Evolutionary conservation across 2,888 invertebrate species (phyloP).

Genomic region (Mylabris sibirica): DNA sequence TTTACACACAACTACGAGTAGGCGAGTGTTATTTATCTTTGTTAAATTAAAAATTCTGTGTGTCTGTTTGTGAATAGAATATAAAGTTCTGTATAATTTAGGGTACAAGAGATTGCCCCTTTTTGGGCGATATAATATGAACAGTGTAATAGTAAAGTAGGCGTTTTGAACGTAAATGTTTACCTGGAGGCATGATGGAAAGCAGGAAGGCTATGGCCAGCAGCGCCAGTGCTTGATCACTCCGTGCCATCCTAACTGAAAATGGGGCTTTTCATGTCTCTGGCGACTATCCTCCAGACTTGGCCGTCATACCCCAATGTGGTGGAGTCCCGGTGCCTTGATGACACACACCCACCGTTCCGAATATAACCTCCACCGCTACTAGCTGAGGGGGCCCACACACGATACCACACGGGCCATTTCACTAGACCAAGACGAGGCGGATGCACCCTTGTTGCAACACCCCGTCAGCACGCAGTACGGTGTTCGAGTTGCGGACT

Average conservation of each 20-base stretch:
- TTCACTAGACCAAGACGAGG: conserved; percentile 43
- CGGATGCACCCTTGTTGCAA: conserved; percentile 34
- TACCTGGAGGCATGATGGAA: conserved; percentile 60
- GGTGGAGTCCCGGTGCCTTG: conserved; percentile 37
- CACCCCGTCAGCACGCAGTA: conserved; percentile 32
- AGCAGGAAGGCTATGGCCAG: conserved; percentile 59
- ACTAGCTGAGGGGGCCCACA: conserved; percentile 56
- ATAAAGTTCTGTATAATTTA: too few relatives aligned
- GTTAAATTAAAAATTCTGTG: too few relatives aligned
- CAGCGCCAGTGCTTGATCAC: conserved; percentile 55
- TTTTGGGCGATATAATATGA: neutral
- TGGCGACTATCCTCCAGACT: conserved; percentile 56
- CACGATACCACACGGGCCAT: conserved; percentile 54
- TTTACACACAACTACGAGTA: too few relatives aligned
- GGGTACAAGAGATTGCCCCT: too few relatives aligned
- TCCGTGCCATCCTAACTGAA: conserved; percentile 58
- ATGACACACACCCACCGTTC: conserved; percentile 44
- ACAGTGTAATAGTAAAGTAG: neutral
- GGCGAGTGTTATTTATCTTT: too few relatives aligned
- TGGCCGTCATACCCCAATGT: conserved; percentile 58
- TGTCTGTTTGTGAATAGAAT: too few relatives aligned
- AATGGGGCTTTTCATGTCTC: conserved; percentile 55
- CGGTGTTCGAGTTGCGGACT: conserved; percentile 31
- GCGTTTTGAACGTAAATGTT: conserved; percentile 27
- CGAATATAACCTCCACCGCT: conserved; percentile 42